Conservation (phyloP, 37 sponge, comb jelly and placozoan species). For the Crambe crambe region DNA sequence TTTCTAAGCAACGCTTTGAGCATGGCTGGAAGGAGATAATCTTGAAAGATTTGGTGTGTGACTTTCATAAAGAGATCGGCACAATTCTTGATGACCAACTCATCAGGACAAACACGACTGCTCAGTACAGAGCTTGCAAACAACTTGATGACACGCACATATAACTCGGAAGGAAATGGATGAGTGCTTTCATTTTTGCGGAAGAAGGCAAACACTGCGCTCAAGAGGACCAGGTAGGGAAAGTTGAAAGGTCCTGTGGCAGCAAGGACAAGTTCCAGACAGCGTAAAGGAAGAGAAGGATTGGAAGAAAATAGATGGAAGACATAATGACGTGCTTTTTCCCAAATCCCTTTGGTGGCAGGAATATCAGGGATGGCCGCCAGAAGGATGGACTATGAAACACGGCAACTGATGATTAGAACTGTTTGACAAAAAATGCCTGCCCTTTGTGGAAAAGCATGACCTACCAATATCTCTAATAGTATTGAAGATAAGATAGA, state of each 20-base stretch:
- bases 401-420: no score
- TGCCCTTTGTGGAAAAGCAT: background rate
- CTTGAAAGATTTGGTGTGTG: conserved; percentile 44
- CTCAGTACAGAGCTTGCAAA: conserved; percentile 17
- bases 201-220: conserved; percentile 1
- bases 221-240: background rate
- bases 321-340: background rate
- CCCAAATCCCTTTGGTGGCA: background rate
- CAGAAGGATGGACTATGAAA: conserved; percentile 2
- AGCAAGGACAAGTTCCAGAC: background rate
- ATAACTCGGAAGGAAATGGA: background rate
- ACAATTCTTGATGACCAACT: conserved; percentile 11
- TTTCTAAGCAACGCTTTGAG: conserved; percentile 66
- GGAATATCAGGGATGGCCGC: background rate
- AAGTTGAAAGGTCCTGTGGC: background rate
- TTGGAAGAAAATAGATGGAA: background rate
- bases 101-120: conserved; percentile 17
- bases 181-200: background rate
- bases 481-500: background rate
- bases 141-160: conserved; percentile 1
- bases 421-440: no score
- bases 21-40: conserved; percentile 20
- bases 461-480: background rate
- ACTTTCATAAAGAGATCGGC: conserved; percentile 38
- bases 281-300: background rate